A percentile compares a stretch with the other conserved stretches of the same genome.
These are phyloP conservation scores for Nysson spinosus DNA, from an alignment of 2,888 invertebrate genomes.

Conservation along the genomic window DNA sequence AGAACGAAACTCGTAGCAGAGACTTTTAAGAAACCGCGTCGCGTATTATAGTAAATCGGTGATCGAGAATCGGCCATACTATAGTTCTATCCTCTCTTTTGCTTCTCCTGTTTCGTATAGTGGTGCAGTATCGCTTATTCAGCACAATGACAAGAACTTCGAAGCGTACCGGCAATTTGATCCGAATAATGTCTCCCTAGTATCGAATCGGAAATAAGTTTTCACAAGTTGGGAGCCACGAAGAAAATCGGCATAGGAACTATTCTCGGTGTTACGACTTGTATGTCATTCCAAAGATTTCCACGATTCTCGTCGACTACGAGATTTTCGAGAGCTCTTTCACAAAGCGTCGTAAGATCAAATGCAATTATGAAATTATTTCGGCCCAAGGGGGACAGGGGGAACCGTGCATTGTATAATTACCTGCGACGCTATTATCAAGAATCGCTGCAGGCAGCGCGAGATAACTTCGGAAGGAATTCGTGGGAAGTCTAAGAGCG, in stretches of 20 bases:
- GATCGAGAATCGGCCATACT: constrained; percentile 2
- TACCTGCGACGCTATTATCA: constrained; percentile 38
- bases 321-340: too few species aligned
- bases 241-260: constrained; percentile 26
- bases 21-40: constrained; percentile 1
- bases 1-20: too few species aligned
- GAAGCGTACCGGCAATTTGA: constrained; percentile 39
- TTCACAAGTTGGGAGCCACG: constrained; percentile 34
- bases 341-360: not conserved
- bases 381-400: not conserved
- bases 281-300: not conserved
- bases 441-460: constrained; percentile 24
- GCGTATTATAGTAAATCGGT: not conserved
- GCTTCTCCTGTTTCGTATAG: constrained; percentile 1
- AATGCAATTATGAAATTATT: not conserved
- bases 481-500: not conserved
- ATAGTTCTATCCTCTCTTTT: constrained; percentile 7
- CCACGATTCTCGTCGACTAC: too few species aligned
- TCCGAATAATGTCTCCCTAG: constrained; percentile 36
- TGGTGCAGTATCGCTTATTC: constrained; percentile 9
- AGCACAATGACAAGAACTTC: constrained; percentile 17
- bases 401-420: constrained; percentile 22
- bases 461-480: not conserved
- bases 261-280: not conserved
- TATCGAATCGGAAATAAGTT: constrained; percentile 47